Conservation (phyloP, 2,113 vertebrate genomes). For the Cyphomyrus discorhynchus region DNA sequence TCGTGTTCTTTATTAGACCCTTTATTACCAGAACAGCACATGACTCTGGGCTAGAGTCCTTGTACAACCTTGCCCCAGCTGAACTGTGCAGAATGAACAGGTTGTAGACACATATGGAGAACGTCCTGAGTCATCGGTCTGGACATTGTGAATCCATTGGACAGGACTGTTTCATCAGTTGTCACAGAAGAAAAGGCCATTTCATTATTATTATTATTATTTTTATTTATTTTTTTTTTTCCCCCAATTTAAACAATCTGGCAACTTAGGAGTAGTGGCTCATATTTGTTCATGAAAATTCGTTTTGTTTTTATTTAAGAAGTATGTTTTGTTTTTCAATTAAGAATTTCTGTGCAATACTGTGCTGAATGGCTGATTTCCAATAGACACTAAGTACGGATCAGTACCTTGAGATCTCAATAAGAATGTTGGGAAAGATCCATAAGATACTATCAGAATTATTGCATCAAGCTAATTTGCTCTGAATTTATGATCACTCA, state of each 20-base stretch:
- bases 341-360: background rate
- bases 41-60: background rate
- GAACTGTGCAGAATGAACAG: background rate
- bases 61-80: background rate
- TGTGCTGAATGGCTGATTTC: background rate
- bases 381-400: background rate
- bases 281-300: background rate
- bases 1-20: background rate
- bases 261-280: background rate
- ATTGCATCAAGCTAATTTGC: background rate
- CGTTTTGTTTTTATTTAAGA: background rate
- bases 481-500: background rate
- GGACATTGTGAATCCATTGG: background rate
- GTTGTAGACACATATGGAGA: background rate
- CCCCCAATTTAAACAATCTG: background rate
- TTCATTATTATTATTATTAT: background rate
- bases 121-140: background rate
- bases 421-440: background rate
- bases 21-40: background rate
- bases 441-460: background rate
- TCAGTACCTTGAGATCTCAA: background rate
- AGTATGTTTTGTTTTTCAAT: background rate
- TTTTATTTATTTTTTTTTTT: too few species aligned
- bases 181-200: conserved; percentile 2
- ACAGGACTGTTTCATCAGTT: conserved; percentile 7